Base-by-base conservation (phyloP, 2,888 invertebrate genomes). In the Siphlonurus alternatus region DNA sequence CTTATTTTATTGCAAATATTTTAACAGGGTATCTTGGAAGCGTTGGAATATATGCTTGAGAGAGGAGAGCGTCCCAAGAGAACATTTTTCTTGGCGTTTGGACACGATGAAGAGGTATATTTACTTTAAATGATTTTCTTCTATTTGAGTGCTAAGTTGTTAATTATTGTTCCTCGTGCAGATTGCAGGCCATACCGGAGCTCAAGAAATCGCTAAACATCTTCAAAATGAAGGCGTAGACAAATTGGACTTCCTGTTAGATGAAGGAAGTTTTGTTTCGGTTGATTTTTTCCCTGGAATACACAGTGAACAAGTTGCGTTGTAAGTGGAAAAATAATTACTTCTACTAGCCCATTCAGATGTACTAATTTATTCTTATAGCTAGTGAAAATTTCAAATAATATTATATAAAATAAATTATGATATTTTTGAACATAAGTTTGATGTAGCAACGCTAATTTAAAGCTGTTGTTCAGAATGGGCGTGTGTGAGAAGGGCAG, bases 41-140 rank as follows among this genome's bases (percentile, higher is more conserved):
- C 77, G 2, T 61, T 76, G 38, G 76, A 77, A 63, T 74, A 70
- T 66, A 65, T 74, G 59, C 65, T 78, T 51, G 68, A 70, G 53
- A 69, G 67, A 25, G 74, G 73, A 5, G 72, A 72, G 63, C 69
- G 70, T 64, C 77, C 78, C 2, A 68, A 70, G 54, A 69, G 78
- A 65, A 71, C 75, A n/a, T 76, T 79, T 68, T 78, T 75, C 69
- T 66, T 79, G 7, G 77, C 74, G 2, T 77, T 77, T 71, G 79
- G 79, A 2, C 78, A 79, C 70, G 78, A 79, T 71, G 78, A 79
- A 70, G 79, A 79, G 72, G 78, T 76, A n/a, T n/a, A n/a, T n/a
- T n/a, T n/a, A n/a, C n/a, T n/a, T n/a, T n/a, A n/a, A n/a, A n/a
- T n/a, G n/a, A n/a, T n/a, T n/a, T n/a, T n/a, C n/a, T n/a, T n/a